Conservation (phyloP, 2,797 vertebrate species). For the Synanceia verrucosa region DNA sequence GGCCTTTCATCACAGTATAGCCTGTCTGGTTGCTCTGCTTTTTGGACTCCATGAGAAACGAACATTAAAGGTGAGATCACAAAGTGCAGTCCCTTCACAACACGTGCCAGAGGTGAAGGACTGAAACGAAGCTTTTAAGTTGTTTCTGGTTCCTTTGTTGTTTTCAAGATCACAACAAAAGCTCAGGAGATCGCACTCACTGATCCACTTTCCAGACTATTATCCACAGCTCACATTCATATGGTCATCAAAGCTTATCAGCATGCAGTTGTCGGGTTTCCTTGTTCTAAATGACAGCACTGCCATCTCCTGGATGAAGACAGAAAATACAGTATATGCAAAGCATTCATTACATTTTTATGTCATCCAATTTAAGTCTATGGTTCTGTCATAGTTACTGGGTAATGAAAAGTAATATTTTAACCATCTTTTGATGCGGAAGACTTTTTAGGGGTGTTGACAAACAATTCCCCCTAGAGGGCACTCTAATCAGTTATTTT, state of each 20-base stretch:
- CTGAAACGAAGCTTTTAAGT: background rate
- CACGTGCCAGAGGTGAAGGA: background rate
- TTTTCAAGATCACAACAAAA: background rate
- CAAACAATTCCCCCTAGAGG: constrained; percentile 28
- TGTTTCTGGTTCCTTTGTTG: background rate
- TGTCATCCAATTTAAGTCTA: background rate
- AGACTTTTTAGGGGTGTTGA: background rate
- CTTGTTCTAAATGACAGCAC: background rate
- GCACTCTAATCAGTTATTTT: constrained; percentile 3
- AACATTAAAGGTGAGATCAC: background rate
- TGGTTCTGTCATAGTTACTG: background rate
- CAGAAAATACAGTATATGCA: background rate
- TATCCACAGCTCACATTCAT: background rate
- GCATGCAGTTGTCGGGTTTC: background rate
- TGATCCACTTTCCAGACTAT: constrained; percentile 15
- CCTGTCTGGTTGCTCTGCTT: background rate
- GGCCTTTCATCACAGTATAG: background rate
- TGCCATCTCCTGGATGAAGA: constrained; percentile 63
- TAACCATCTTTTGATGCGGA: background rate
- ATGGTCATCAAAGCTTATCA: background rate
- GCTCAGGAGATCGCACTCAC: background rate
- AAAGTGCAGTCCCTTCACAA: background rate
- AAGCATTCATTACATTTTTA: background rate
- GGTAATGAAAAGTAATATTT: background rate
- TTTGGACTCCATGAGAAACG: background rate